A percentile compares a stretch with the other conserved stretches of the same genome.
Conservation (phyloP, 1,140 invertebrate genomes). For the Reticulitermes speratus region DNA sequence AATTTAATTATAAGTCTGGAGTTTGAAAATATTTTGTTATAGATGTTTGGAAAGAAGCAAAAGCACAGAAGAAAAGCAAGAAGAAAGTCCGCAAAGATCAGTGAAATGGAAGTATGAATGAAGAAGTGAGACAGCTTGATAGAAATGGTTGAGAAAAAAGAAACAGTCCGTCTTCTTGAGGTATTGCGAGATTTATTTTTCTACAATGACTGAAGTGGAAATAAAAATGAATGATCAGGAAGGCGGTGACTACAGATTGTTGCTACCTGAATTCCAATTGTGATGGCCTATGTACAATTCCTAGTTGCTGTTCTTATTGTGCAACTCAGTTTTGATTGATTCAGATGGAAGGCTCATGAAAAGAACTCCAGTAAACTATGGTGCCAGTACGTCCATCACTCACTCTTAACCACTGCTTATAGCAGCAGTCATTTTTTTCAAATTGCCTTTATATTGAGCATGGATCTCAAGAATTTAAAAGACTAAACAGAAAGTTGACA, state of each 20-base stretch:
- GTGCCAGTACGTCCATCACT: not conserved
- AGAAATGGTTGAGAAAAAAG: not conserved
- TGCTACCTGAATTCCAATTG: not conserved
- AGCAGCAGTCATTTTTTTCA: not conserved
- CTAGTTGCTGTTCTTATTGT: not conserved
- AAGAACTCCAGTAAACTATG: not conserved
- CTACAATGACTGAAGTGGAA: conserved; percentile 9
- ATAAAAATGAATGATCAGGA: not conserved
- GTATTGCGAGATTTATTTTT: conserved; percentile 26
- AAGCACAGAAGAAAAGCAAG: conserved; percentile 63
- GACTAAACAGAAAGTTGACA: not conserved
- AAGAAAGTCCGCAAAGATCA: conserved; percentile 67
- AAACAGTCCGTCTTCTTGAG: conserved; percentile 23
- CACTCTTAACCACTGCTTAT: not conserved
- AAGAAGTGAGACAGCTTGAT: conserved; percentile 14
- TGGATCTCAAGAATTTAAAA: conserved; percentile 23
- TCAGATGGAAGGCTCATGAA: not conserved
- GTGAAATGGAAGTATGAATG: conserved; percentile 44
- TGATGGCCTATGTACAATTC: not conserved
- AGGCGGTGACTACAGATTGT: not conserved
- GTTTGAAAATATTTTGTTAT: conserved; percentile 39
- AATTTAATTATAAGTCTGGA: too few relatives aligned
- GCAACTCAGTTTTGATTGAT: not conserved
- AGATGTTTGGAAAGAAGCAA: conserved; percentile 66
- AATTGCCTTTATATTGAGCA: conserved; percentile 19